Evolutionary conservation across 2,888 invertebrate species (phyloP), one percentile per base, ranked within the genome.

Genomic region (Mesorhabditis sp.): DNA sequence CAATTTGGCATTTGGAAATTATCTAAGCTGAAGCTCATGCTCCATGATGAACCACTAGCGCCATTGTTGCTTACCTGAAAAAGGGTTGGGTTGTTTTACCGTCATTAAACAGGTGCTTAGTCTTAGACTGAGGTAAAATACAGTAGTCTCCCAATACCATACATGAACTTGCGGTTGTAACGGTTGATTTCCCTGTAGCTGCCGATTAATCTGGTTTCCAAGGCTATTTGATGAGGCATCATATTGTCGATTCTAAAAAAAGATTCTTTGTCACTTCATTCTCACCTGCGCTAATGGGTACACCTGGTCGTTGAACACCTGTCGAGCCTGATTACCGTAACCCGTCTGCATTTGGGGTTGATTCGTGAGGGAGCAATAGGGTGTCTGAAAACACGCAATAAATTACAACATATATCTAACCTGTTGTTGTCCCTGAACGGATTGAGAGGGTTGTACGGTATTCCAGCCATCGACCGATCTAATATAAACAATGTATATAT

Each of bases 231-330:
- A 28, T 28, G 28, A 28, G 28, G 28, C 28, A 28, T 28, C 28
- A 28, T 28, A 28, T 28, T 28, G 28, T 28, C 28, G 28, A 28
- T 28, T 28, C 28, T 28, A 28, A 28, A 28, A 28, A 28, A 1
- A 28, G 2, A 28, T 28, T 28, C 28, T 28, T 28, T 28, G 28
- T 28, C 28, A 28, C 28, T 28, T 28, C 28, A 28, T 28, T 28
- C 28, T 28, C 28, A 28, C 28, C 28, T 65, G 62, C 6, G 72
- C 73, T 66, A 78, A 74, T 4, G 80, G 80, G 44, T 78, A 74
- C 28, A 80, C 76, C 68, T 80, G 78, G 65, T 78, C 73, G 65
- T 77, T 74, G 74, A 80, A 80, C 5, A 78, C 77, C 41, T 71
- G 62, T 63, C 80, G 65, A 0, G 80, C 80, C 13, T 77, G 71